Conservation (phyloP, 1,140 invertebrate genomes). For the Gryon sp. region DNA sequence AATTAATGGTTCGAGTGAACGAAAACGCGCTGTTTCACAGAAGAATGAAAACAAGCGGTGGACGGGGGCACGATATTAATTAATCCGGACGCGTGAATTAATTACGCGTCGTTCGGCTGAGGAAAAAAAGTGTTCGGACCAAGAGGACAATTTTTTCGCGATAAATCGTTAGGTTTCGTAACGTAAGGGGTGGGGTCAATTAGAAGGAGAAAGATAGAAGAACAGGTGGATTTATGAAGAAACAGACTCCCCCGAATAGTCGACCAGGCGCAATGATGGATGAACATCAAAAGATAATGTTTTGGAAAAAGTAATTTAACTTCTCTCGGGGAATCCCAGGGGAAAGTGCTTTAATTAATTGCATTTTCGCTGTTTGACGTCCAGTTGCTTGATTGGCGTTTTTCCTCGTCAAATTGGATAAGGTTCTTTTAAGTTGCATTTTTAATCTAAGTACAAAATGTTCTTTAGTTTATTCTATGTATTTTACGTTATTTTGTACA, state of each 20-base stretch:
- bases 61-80: constrained; percentile 42
- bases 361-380: constrained; percentile 6
- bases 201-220: too few relatives aligned
- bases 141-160: constrained; percentile 42
- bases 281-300: constrained; percentile 51
- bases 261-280: constrained; percentile 33
- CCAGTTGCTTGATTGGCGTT: neutral
- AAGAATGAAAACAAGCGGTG: constrained; percentile 22
- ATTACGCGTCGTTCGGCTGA: constrained; percentile 35
- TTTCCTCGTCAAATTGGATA: too few relatives aligned
- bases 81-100: constrained; percentile 53
- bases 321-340: neutral
- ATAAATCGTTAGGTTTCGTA: constrained; percentile 39
- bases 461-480: too few relatives aligned
- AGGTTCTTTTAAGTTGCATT: too few relatives aligned
- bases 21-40: constrained; percentile 27
- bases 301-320: constrained; percentile 53
- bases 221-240: constrained; percentile 27
- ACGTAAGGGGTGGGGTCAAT: too few relatives aligned
- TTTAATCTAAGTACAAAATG: too few relatives aligned
- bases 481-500: too few relatives aligned
- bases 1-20: constrained; percentile 47
- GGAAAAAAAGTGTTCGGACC: constrained; percentile 20
- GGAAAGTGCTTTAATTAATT: constrained; percentile 33
- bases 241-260: constrained; percentile 2